A percentile compares a stretch with the other conserved stretches of the same genome.
Evolutionary conservation across 2,797 vertebrate species (phyloP).

Genomic region (Epinephelus awoara): DNA sequence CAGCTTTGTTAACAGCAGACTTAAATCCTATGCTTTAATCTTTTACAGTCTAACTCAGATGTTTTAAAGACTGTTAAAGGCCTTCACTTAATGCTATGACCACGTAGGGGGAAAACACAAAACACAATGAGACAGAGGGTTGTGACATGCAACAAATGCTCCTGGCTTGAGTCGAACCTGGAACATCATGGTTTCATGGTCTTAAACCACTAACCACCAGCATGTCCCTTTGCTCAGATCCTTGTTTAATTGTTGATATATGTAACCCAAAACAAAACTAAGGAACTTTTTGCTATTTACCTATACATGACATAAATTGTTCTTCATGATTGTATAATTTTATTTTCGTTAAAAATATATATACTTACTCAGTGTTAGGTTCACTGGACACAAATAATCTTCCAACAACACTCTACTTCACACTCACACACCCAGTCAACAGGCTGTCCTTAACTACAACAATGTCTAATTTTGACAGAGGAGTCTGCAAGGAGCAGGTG

Average conservation of each 20-base stretch:
- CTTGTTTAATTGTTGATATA: no score
- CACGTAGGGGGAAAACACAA: no score
- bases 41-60: not conserved
- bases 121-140: not conserved
- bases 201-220: no score
- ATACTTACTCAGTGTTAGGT: not conserved
- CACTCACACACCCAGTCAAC: not conserved
- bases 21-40: not conserved
- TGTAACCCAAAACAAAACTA: no score
- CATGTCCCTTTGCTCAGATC: no score
- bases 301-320: not conserved
- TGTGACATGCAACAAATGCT: not conserved
- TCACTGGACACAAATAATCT: not conserved
- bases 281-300: not conserved
- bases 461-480: no score
- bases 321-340: not conserved
- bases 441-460: not conserved
- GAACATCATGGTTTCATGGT: no score
- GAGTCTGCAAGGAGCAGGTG: no score
- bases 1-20: not conserved
- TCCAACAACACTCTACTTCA: not conserved
- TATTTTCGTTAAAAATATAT: no score
- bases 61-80: not conserved
- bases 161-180: not conserved
- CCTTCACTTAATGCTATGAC: not conserved